Percentiles rank a stretch among this genome's conserved stretches.
Conservation (phyloP, 2,113 vertebrate genomes). For the Hipposideros armiger region DNA sequence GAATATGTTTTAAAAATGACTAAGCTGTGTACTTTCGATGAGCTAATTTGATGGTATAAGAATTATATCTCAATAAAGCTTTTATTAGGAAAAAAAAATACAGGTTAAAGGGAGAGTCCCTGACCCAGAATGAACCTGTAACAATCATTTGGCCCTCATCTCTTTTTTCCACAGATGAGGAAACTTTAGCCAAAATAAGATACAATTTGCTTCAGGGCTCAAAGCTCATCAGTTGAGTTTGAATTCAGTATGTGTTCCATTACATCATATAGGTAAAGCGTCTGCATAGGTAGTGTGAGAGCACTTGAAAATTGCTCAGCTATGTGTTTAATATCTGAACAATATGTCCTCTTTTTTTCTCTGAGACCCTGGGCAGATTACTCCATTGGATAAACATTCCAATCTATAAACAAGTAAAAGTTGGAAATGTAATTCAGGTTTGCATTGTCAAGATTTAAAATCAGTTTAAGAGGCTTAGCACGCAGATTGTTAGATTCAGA, state of each 20-base stretch:
- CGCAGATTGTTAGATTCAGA: not conserved
- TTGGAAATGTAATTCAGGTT: not conserved
- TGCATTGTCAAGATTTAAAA: not conserved
- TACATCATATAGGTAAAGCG: too few species aligned
- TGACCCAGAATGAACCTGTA: not conserved
- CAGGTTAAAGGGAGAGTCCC: not conserved
- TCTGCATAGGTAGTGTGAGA: not conserved
- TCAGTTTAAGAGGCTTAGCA: not conserved
- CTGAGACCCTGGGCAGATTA: not conserved
- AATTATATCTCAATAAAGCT: not conserved
- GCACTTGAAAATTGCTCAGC: not conserved
- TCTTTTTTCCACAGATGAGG: not conserved
- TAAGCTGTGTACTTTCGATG: not conserved
- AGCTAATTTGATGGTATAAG: not conserved
- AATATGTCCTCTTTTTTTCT: not conserved
- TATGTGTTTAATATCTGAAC: not conserved
- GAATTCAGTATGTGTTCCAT: not conserved
- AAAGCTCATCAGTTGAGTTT: not conserved
- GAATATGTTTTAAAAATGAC: not conserved
- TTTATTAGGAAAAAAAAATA: not conserved
- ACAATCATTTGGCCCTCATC: not conserved
- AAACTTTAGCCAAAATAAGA: not conserved
- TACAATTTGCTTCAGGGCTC: not conserved
- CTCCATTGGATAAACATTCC: not conserved
- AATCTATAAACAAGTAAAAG: not conserved